phyloP scores from a whole-genome alignment of 2,113 vertebrate species.

The Xiphophorus couchianus region DNA sequence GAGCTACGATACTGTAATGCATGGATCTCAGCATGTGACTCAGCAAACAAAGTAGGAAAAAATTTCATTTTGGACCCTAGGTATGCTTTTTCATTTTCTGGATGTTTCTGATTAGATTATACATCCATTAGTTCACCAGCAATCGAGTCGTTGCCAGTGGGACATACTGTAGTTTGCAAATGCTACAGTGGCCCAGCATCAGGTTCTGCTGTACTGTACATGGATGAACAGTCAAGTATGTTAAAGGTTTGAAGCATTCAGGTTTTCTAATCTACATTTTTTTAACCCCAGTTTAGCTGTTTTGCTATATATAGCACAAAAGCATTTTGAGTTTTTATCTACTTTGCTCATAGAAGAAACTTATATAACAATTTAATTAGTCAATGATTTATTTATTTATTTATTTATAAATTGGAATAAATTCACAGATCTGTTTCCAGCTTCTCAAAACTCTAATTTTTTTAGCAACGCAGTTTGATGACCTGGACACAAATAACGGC shows the following conservation, averaged over 20 bases:
- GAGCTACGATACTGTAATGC: slow-evolving; percentile 33
- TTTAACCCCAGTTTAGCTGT: neutral
- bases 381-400: neutral
- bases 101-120: slow-evolving; percentile 71
- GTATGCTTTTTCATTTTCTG: slow-evolving; percentile 54
- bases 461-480: neutral
- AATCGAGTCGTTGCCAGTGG: slow-evolving; percentile 58
- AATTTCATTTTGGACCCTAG: slow-evolving; percentile 38
- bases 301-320: neutral
- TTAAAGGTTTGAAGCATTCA: neutral
- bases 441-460: neutral
- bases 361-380: neutral
- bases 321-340: neutral
- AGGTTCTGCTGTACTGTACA: neutral
- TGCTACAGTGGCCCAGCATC: neutral
- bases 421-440: neutral
- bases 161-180: slow-evolving; percentile 16
- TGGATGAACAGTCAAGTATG: neutral
- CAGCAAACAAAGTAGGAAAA: slow-evolving; percentile 33
- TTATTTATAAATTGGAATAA: neutral
- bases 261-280: slow-evolving; percentile 3
- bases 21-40: slow-evolving; percentile 1
- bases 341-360: neutral
- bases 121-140: slow-evolving; percentile 67
- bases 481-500: neutral